Base-by-base conservation (phyloP, 1,140 invertebrate genomes). In the Antheraea mylitta region DNA sequence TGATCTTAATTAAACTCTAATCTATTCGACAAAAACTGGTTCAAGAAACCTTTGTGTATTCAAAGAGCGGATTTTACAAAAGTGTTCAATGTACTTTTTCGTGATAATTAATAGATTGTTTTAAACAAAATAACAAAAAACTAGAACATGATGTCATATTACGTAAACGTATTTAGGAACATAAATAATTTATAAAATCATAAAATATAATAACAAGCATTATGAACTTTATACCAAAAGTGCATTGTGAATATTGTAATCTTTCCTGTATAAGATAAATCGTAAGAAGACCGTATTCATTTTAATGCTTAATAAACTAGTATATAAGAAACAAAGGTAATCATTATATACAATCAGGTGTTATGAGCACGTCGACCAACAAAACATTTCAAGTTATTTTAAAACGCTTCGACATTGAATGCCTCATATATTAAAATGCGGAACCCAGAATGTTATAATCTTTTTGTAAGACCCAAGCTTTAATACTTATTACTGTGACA, bases 401-500 rank as follows among this genome's bases (percentile, higher is more conserved):
- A 8, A 61, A 61, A 30, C 60, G 45, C 9, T 16, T 53, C 45
- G 13, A 53, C 16, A n/a, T 19, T 22, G 18, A 61, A 9, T 22
- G 58, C 38, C 59, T 58, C n/a, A 62, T 37, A 53, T 18, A 13
- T 53, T 53, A 16, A 53, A 61, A 30, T 22, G 58, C 73, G 66
- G 64, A 74, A 69, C 67, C 73, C 69, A 9, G 58, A 67, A 37
- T 53, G 61, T 70, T 71, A 69, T 67, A 62, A 67, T 11, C 69
- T 76, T 77, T 72, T 77, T 72, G 73, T 77, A 79, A 74, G 74
- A 75, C 69, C 70, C 70, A 72, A 68, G 68, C 74, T 76, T 76
- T 79, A 80, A 78, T 83, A 79, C 80, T 88, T 83, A 87, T 80
- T 77, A 81, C 71, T 80, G 76, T 86, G 85, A 82, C 83, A 82